A percentile compares a stretch with the other conserved stretches of the same genome.
Conservation (phyloP, 2,888 invertebrate species). For the Anoplius nigerrimus region DNA sequence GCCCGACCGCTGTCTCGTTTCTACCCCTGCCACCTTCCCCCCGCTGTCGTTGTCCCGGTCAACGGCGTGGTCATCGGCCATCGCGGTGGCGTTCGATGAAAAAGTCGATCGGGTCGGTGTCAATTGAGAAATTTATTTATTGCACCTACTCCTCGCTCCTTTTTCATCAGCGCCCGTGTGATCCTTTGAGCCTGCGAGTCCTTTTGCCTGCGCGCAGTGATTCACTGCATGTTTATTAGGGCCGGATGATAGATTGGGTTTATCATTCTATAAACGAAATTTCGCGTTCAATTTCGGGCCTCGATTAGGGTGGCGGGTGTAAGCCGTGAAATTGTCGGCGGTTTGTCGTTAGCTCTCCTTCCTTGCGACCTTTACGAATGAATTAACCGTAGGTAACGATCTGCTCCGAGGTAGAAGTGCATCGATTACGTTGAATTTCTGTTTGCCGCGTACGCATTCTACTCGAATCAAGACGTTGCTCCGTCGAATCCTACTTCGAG, state of each 20-base stretch:
- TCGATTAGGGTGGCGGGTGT: slow-evolving; percentile 1
- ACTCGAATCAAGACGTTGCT: not conserved
- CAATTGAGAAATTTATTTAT: no score
- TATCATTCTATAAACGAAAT: no score
- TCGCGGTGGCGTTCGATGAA: no score
- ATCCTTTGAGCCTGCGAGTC: no score
- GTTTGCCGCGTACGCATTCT: not conserved
- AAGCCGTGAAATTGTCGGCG: slow-evolving; percentile 39
- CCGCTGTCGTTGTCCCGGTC: not conserved
- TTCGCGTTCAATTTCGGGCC: no score
- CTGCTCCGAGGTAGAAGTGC: slow-evolving; percentile 27
- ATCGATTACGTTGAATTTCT: not conserved
- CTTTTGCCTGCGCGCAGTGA: no score
- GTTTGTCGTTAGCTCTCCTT: slow-evolving; percentile 36
- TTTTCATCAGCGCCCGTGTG: not conserved
- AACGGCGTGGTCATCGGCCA: not conserved
- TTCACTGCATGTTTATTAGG: no score
- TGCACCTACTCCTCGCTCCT: no score
- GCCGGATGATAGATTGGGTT: no score
- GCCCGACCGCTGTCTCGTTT: slow-evolving; percentile 37
- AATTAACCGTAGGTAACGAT: slow-evolving; percentile 60
- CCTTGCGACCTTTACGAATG: slow-evolving; percentile 51
- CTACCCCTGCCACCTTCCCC: not conserved
- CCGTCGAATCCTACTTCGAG: no score
- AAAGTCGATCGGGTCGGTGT: no score